Evolutionary conservation across 2,888 invertebrate genomes (phyloP).

Genomic region (Drosophila formosana): DNA sequence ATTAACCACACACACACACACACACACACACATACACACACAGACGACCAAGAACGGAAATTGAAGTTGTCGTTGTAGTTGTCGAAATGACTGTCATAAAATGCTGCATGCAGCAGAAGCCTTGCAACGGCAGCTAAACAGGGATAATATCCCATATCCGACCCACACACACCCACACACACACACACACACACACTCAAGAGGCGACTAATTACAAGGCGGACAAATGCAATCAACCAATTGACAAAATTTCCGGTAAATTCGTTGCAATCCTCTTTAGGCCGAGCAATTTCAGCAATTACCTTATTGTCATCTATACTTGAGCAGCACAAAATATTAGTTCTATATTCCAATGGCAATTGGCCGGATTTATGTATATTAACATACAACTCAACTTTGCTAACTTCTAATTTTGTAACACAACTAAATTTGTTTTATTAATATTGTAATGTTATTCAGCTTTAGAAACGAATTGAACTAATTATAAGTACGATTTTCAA

Average conservation of each 20-base stretch:
- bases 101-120: constrained; percentile 33
- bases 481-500: too few species aligned
- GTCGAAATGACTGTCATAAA: constrained; percentile 69
- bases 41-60: constrained; percentile 45
- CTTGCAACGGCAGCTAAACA: constrained; percentile 28
- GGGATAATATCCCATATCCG: constrained; percentile 53
- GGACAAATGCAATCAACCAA: constrained; percentile 37
- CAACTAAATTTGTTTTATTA: too few species aligned
- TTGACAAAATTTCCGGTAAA: constrained; percentile 34
- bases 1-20: constrained; percentile 63
- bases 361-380: too few species aligned
- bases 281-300: constrained; percentile 6
- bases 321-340: background rate
- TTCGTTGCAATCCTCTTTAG: constrained; percentile 30
- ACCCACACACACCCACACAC: constrained; percentile 7
- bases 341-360: background rate
- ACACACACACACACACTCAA: background rate
- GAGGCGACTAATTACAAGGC: constrained; percentile 21
- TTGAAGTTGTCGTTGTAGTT: constrained; percentile 55
- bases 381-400: too few species aligned
- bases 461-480: too few species aligned
- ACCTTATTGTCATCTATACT: constrained; percentile 1
- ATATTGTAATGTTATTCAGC: too few species aligned
- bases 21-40: constrained; percentile 8
- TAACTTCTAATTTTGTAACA: too few species aligned